phyloP scores from a whole-genome alignment of 1,140 invertebrate species.

The Brachystomella parvula region DNA sequence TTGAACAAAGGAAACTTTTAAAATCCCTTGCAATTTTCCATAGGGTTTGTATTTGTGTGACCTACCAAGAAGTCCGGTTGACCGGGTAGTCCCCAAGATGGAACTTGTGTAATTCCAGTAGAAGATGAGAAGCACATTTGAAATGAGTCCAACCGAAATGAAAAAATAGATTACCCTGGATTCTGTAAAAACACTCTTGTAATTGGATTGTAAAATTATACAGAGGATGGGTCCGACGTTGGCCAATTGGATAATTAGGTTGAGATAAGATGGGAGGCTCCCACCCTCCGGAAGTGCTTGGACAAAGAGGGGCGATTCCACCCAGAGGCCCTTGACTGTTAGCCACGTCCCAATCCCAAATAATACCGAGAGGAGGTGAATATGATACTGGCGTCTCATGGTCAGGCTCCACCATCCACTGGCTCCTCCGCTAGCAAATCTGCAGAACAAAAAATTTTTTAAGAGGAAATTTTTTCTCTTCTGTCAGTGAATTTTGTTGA shows the following conservation, averaged over 20 bases:
- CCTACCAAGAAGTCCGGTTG: conserved; percentile 57
- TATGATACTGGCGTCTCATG: too few relatives aligned
- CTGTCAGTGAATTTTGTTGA: too few relatives aligned
- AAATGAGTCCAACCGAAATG: conserved; percentile 54
- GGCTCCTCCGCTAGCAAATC: too few relatives aligned
- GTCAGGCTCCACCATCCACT: too few relatives aligned
- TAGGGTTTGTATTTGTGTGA: neutral
- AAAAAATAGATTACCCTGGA: conserved; percentile 58
- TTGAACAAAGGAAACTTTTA: neutral
- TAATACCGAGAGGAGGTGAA: conserved; percentile 61
- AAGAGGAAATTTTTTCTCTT: too few relatives aligned
- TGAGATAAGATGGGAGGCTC: conserved; percentile 75
- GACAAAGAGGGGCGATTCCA: conserved; percentile 77
- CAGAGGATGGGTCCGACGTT: conserved; percentile 75
- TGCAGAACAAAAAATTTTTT: too few relatives aligned
- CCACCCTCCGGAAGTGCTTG: conserved; percentile 74
- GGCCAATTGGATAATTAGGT: conserved; percentile 72
- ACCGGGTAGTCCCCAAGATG: conserved; percentile 51
- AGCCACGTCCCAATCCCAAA: conserved; percentile 64
- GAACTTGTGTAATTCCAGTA: conserved; percentile 59
- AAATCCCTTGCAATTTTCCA: neutral
- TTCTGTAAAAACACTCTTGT: conserved; percentile 50
- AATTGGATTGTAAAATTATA: conserved; percentile 46
- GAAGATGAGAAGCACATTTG: conserved; percentile 62
- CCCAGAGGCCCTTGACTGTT: conserved; percentile 78